Conservation (phyloP, 2,888 invertebrate species). For the Sylvicola cinctus region DNA sequence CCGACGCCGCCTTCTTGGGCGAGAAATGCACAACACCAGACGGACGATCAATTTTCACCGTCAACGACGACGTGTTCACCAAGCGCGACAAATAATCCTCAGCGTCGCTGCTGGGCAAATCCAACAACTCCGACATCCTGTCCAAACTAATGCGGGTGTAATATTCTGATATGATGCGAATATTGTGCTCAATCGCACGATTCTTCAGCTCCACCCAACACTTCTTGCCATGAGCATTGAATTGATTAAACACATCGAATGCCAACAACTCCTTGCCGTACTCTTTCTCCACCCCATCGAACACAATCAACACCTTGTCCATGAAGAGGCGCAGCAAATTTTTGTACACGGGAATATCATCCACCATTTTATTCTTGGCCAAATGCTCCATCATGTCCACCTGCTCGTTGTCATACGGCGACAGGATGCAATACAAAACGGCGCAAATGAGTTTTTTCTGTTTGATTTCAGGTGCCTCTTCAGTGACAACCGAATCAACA, state of each 20-base stretch:
- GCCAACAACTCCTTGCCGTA: constrained; percentile 65
- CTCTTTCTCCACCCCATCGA: constrained; percentile 68
- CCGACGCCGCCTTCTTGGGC: constrained; percentile 72
- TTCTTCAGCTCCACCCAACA: constrained; percentile 87
- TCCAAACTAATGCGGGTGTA: constrained; percentile 79
- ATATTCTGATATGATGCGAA: constrained; percentile 96
- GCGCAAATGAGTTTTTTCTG: constrained; percentile 67
- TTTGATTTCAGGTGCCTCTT: constrained; percentile 37
- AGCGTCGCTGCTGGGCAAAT: constrained; percentile 69
- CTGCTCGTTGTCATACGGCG: constrained; percentile 94
- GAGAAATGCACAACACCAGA: constrained; percentile 86
- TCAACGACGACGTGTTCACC: constrained; percentile 76
- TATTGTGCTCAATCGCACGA: constrained; percentile 97
- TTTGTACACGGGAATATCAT: constrained; percentile 81
- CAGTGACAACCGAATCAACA: constrained; percentile 54
- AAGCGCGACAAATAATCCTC: constrained; percentile 90
- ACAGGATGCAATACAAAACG: constrained; percentile 82
- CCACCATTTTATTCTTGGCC: constrained; percentile 69
- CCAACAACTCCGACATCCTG: constrained; percentile 84
- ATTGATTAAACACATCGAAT: constrained; percentile 59
- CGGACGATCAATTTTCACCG: constrained; percentile 90
- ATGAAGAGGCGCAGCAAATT: constrained; percentile 79
- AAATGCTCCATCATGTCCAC: constrained; percentile 87
- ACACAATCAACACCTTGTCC: constrained; percentile 88
- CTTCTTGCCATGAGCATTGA: constrained; percentile 64